A percentile compares a stretch with the other conserved stretches of the same genome.
Evolutionary conservation across 2,113 vertebrate genomes (phyloP).

Genomic region (Mormyrus iriodes): DNA sequence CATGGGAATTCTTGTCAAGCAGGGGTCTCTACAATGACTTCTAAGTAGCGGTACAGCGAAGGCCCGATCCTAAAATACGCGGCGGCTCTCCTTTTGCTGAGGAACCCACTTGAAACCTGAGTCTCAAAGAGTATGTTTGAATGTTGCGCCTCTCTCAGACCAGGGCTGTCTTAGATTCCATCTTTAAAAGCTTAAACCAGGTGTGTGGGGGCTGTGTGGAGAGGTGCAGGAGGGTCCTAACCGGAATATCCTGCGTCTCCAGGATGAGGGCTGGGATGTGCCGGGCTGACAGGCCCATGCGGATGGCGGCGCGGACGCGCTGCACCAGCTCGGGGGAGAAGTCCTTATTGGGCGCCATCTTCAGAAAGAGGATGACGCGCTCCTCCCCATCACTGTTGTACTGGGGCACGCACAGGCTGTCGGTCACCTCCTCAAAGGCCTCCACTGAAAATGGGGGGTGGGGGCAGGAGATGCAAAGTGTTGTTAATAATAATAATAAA

Average conservation of each 20-base stretch:
- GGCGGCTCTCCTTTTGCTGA: not conserved
- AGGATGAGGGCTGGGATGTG: constrained; percentile 85
- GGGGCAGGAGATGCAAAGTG: not conserved
- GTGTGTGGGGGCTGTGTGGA: not conserved
- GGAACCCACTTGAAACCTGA: not conserved
- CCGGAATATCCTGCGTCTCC: constrained; percentile 87
- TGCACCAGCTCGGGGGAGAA: constrained; percentile 68
- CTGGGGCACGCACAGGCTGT: constrained; percentile 92
- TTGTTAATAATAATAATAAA: not conserved
- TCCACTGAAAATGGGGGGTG: constrained; percentile 67
- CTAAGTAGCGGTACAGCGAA: not conserved
- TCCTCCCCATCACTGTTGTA: constrained; percentile 82
- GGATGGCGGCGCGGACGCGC: constrained; percentile 70
- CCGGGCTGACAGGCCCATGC: constrained; percentile 75
- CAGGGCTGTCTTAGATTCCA: not conserved
- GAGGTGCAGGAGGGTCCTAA: constrained; percentile 45
- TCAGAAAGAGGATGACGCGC: constrained; percentile 85
- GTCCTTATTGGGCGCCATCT: constrained; percentile 70
- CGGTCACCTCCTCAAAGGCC: constrained; percentile 86
- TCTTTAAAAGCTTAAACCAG: not conserved
- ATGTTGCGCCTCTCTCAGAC: not conserved
- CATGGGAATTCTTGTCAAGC: not conserved
- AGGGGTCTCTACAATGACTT: not conserved
- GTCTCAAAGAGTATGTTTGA: not conserved
- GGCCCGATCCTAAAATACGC: not conserved